Percentiles rank a stretch among this genome's conserved stretches.
Conservation (phyloP, 2,797 vertebrate genomes). For the Rallus crepitans region DNA sequence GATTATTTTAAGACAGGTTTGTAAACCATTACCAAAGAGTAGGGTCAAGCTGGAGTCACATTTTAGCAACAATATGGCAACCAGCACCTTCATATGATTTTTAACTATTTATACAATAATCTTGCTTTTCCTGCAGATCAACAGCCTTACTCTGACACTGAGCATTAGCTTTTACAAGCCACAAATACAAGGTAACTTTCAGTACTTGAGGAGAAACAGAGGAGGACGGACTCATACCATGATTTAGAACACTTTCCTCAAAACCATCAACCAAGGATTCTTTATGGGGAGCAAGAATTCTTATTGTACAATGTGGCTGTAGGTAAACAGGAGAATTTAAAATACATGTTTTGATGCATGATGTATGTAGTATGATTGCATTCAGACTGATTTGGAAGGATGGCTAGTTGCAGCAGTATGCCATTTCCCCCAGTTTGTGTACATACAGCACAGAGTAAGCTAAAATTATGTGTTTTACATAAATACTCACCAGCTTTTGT, state of each 20-base stretch:
- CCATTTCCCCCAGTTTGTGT: rapidly evolving
- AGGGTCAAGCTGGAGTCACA: neutral
- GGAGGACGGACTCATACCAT: neutral
- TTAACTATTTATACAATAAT: neutral
- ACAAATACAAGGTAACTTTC: neutral
- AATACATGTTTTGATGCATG: neutral
- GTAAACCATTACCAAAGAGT: neutral
- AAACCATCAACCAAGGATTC: neutral
- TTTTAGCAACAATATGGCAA: neutral
- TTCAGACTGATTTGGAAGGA: neutral
- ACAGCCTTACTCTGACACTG: neutral
- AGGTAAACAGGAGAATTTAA: neutral
- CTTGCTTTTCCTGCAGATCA: neutral
- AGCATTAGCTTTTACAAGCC: neutral
- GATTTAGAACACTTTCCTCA: neutral
- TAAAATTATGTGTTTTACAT: neutral
- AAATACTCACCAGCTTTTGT: conserved; percentile 88
- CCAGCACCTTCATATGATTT: neutral
- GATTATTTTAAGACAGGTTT: neutral
- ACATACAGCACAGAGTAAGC: neutral
- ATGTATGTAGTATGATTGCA: neutral
- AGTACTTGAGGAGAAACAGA: neutral
- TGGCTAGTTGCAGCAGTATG: neutral
- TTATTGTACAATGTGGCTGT: neutral
- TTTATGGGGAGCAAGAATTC: neutral